Evolutionary conservation across 2,888 invertebrate genomes (phyloP).

Genomic region (Chrysolina oricalcia): DNA sequence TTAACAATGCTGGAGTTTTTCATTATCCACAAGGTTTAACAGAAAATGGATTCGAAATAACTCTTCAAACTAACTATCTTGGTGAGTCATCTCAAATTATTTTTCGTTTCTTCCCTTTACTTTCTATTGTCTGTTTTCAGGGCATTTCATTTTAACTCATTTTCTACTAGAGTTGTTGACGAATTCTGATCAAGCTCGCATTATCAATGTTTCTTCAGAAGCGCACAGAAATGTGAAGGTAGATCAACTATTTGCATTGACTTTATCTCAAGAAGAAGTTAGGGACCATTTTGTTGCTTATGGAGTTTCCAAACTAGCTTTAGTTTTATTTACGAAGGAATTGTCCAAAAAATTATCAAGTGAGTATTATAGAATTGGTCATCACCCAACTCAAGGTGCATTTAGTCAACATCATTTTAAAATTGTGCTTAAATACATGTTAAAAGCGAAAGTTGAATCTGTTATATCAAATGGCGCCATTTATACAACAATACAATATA

Average conservation of each 20-base stretch:
- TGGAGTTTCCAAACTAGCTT: slow-evolving; percentile 69
- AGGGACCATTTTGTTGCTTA: slow-evolving; percentile 68
- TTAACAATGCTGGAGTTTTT: slow-evolving; percentile 76
- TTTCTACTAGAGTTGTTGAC: slow-evolving; percentile 70
- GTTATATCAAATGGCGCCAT: too few relatives aligned
- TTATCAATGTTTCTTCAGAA: slow-evolving; percentile 72
- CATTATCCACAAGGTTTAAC: slow-evolving; percentile 72
- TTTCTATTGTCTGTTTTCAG: slow-evolving; percentile 57
- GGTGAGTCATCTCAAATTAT: slow-evolving; percentile 63
- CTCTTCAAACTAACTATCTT: slow-evolving; percentile 75
- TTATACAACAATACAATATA: too few relatives aligned
- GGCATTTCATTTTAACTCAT: slow-evolving; percentile 72
- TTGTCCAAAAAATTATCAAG: slow-evolving; percentile 66
- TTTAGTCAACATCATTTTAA: too few relatives aligned
- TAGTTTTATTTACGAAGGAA: slow-evolving; percentile 67
- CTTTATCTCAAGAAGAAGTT: slow-evolving; percentile 61
- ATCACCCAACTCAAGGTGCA: too few relatives aligned
- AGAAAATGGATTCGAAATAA: slow-evolving; percentile 73
- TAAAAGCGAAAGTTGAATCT: too few relatives aligned
- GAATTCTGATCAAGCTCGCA: slow-evolving; percentile 68
- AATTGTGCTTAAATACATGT: too few relatives aligned
- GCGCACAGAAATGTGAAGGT: slow-evolving; percentile 68
- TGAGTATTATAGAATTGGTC: slow-evolving; percentile 57
- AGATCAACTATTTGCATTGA: slow-evolving; percentile 66
- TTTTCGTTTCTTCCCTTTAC: background rate